Evolutionary conservation across 2,797 vertebrate species (phyloP).

Genomic region (Phrynocephalus forsythii): DNA sequence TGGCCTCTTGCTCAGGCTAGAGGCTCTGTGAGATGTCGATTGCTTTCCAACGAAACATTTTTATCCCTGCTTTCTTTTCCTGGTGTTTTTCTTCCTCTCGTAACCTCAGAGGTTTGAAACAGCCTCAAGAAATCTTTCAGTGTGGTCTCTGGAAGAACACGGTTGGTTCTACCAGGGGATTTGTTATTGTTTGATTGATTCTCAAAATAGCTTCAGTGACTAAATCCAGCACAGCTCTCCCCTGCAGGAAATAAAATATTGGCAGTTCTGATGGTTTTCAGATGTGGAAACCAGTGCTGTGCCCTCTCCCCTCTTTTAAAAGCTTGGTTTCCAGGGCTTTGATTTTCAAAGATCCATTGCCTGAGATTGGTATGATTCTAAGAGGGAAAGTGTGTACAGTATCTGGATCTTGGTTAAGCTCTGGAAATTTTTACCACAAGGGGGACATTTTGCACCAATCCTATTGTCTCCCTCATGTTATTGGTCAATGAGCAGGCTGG

Average conservation of each 20-base stretch:
- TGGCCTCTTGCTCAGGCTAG: constrained; percentile 50
- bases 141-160: constrained; percentile 63
- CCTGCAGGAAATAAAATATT: constrained; percentile 67
- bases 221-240: constrained; percentile 67
- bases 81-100: constrained; percentile 38
- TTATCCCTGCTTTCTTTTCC: constrained; percentile 62
- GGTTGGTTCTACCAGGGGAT: constrained; percentile 50
- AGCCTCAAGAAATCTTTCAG: constrained; percentile 66
- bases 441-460: rapidly evolving
- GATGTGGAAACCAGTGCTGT: constrained; percentile 56
- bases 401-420: neutral
- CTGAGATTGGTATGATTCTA: constrained; percentile 7
- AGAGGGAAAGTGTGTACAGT: neutral
- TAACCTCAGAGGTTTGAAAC: constrained; percentile 69
- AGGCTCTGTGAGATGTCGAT: constrained; percentile 53
- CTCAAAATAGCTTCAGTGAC: constrained; percentile 67
- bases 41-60: constrained; percentile 63
- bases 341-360: constrained; percentile 54
- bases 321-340: constrained; percentile 61
- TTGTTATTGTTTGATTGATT: constrained; percentile 74
- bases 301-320: constrained; percentile 1
- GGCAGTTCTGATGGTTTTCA: constrained; percentile 65
- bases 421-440: neutral
- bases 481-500: too few relatives aligned
- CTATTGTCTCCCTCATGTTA: too few relatives aligned